phyloP scores from a whole-genome alignment of 2,888 invertebrate genomes.

The Campoplex capitator region DNA sequence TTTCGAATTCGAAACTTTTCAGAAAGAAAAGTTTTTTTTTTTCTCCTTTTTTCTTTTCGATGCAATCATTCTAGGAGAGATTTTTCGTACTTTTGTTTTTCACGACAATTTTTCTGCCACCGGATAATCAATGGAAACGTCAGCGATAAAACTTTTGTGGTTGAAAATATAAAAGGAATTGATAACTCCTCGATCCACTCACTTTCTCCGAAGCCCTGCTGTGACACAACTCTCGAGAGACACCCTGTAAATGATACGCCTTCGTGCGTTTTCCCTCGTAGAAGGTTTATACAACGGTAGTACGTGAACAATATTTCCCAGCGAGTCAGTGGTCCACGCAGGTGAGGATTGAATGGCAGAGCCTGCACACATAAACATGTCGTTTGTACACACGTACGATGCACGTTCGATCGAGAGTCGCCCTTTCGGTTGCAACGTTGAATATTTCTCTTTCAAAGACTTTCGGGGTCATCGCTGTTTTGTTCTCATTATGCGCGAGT shows the following conservation, averaged over 20 bases:
- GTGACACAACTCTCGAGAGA: neutral
- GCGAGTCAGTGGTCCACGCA: slow-evolving; percentile 33
- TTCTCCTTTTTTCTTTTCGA: neutral
- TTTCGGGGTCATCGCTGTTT: neutral
- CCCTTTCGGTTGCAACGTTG: slow-evolving; percentile 1
- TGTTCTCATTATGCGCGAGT: slow-evolving; percentile 9
- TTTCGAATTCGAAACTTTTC: too few relatives aligned
- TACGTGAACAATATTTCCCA: slow-evolving; percentile 38
- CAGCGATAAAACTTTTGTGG: neutral
- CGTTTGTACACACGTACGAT: neutral
- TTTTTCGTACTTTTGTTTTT: neutral
- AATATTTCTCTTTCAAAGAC: slow-evolving; percentile 32
- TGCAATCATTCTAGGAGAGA: neutral
- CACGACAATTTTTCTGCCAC: neutral
- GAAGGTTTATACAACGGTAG: slow-evolving; percentile 6
- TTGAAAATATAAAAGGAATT: neutral
- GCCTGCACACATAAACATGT: neutral
- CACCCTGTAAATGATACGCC: slow-evolving; percentile 1
- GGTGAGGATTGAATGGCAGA: slow-evolving; percentile 4
- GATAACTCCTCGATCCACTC: neutral
- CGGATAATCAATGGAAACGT: neutral
- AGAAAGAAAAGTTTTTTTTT: neutral
- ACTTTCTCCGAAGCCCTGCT: too few relatives aligned
- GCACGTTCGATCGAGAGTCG: neutral
- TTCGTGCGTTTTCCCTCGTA: slow-evolving; percentile 10